Conservation (phyloP, 2,113 vertebrate genomes). For the Sphaerodactylus townsendi region DNA sequence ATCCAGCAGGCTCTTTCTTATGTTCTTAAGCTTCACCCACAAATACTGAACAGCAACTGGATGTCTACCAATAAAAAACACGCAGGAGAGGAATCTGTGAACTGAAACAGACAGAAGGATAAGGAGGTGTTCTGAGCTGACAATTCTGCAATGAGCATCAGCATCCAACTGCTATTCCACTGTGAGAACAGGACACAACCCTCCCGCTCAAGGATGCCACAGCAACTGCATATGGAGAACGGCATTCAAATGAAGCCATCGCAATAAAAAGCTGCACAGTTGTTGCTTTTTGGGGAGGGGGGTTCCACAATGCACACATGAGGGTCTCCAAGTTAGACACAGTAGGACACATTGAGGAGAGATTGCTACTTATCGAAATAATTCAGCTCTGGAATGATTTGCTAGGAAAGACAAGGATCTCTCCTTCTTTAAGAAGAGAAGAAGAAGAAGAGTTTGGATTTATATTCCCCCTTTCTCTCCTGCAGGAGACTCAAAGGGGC, state of each 20-base stretch:
- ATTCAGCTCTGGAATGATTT: not conserved
- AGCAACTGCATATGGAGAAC: not conserved
- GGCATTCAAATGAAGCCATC: not conserved
- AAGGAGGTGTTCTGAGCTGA: not conserved
- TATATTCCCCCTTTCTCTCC: too few species aligned
- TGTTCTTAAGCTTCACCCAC: too few species aligned
- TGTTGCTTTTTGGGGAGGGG: too few species aligned
- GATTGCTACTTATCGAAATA: not conserved
- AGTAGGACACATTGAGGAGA: not conserved
- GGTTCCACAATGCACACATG: not conserved
- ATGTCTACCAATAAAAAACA: not conserved
- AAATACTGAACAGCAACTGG: not conserved
- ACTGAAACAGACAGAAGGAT: not conserved
- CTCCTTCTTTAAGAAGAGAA: not conserved
- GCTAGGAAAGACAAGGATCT: not conserved
- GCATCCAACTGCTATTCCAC: rapidly evolving
- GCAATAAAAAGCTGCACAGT: not conserved
- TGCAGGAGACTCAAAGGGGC: too few species aligned
- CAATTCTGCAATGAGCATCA: not conserved
- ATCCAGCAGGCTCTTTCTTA: too few species aligned
- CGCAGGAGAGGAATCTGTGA: not conserved
- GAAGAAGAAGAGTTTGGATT: too few species aligned
- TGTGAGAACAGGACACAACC: not conserved
- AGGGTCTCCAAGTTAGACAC: not conserved
- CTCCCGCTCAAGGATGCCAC: rapidly evolving